A percentile compares a stretch with the other conserved stretches of the same genome.
Evolutionary conservation across 2,888 invertebrate species (phyloP).

Genomic region (Bembecia ichneumoniformis): DNA sequence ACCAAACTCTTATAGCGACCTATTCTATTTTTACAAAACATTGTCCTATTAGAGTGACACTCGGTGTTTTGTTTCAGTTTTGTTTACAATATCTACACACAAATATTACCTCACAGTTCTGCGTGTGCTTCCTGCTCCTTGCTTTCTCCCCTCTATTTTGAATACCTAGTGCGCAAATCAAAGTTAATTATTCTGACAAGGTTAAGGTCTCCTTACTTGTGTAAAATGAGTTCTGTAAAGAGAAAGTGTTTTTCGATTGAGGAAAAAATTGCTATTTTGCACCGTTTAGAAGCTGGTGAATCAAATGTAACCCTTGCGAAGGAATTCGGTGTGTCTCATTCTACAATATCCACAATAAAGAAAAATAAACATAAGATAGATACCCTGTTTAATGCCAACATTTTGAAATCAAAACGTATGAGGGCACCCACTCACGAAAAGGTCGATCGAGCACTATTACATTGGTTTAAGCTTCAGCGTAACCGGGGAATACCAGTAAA

Average conservation of each 20-base stretch:
- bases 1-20: not conserved
- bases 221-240: conserved; percentile 13
- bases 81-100: not conserved
- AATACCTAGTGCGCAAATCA: not conserved
- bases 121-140: not conserved
- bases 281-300: conserved; percentile 17
- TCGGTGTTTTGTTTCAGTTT: not conserved
- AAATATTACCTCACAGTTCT: not conserved
- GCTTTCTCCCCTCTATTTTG: not conserved
- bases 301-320: conserved; percentile 17
- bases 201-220: too few relatives aligned
- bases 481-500: conserved; percentile 12
- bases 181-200: not conserved
- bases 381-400: conserved; percentile 16
- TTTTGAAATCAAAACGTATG: conserved; percentile 17
- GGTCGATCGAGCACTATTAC: conserved; percentile 10
- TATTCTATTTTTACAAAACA: not conserved
- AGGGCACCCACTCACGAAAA: conserved; percentile 13
- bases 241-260: conserved; percentile 15
- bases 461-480: conserved; percentile 13
- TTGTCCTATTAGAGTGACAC: not conserved
- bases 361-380: conserved; percentile 20
- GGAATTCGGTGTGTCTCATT: conserved; percentile 21
- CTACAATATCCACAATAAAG: conserved; percentile 19
- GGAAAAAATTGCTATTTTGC: conserved; percentile 16